Conservation (phyloP, 1,140 invertebrate species). For the Bombus consobrinus region DNA sequence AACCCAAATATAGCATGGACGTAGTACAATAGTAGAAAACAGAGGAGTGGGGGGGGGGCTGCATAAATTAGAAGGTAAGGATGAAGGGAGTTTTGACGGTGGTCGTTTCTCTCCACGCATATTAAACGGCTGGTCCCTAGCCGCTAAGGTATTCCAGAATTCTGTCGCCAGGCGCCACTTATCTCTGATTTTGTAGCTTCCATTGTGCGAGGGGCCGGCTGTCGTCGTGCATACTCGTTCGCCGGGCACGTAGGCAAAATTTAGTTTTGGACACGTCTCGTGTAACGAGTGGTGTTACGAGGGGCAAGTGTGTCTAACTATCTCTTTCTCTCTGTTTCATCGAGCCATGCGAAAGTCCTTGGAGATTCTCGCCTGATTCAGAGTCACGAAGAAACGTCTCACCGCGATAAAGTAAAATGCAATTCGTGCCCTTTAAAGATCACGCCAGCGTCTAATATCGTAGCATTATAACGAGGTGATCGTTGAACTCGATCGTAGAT, state of each 20-base stretch:
- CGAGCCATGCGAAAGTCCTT: neutral
- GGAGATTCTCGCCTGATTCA: neutral
- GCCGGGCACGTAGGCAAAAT: constrained; percentile 51
- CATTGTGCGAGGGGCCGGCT: constrained; percentile 57
- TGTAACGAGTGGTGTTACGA: constrained; percentile 48
- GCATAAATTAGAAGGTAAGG: constrained; percentile 73
- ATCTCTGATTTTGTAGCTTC: constrained; percentile 71
- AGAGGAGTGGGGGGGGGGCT: neutral
- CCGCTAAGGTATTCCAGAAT: constrained; percentile 61
- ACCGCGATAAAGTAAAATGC: neutral
- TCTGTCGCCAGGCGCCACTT: constrained; percentile 65
- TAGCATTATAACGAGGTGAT: neutral
- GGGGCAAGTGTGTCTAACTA: constrained; percentile 34
- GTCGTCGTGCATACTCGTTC: constrained; percentile 53
- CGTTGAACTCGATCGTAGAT: neutral
- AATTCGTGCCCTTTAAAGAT: neutral
- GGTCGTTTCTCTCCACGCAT: constrained; percentile 65
- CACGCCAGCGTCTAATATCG: neutral
- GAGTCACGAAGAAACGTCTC: neutral
- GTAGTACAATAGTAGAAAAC: constrained; percentile 42
- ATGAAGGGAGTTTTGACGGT: constrained; percentile 44
- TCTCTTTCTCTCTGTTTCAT: constrained; percentile 1
- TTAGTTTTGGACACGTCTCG: constrained; percentile 57
- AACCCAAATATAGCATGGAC: constrained; percentile 18
- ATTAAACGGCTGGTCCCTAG: constrained; percentile 70